Evolutionary conservation across 2,888 invertebrate genomes (phyloP).

Genomic region (Helicoverpa assulta): DNA sequence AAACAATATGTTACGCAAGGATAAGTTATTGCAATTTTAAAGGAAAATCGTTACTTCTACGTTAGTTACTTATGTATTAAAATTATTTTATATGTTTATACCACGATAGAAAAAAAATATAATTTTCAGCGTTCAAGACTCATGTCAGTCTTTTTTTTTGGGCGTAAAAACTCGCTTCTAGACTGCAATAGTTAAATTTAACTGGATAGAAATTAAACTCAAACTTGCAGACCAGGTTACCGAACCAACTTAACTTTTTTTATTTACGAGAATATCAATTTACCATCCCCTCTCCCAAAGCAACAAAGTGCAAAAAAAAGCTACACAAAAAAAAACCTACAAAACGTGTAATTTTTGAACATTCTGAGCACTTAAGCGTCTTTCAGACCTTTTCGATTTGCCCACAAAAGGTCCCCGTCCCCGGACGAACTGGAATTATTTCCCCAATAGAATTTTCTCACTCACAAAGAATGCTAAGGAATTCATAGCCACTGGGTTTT

Average conservation of each 20-base stretch:
- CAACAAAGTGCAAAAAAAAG: slow-evolving; percentile 27
- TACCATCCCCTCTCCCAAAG: background rate
- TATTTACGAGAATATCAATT: background rate
- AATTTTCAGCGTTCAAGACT: no score
- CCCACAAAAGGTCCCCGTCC: slow-evolving; percentile 68
- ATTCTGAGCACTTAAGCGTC: slow-evolving; percentile 62
- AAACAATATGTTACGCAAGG: slow-evolving; percentile 20
- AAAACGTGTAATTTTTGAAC: slow-evolving; percentile 61
- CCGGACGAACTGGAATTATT: slow-evolving; percentile 78
- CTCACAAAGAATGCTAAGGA: slow-evolving; percentile 75
- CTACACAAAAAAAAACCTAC: slow-evolving; percentile 27
- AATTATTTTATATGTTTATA: no score
- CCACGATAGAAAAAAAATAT: no score
- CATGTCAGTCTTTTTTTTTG: no score
- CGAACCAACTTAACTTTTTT: no score
- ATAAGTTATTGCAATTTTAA: slow-evolving; percentile 14
- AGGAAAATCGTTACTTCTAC: no score
- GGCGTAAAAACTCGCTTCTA: no score
- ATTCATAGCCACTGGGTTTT: slow-evolving; percentile 81
- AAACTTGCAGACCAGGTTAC: background rate
- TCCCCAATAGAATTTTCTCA: slow-evolving; percentile 83
- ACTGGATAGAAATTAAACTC: background rate
- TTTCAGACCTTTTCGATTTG: slow-evolving; percentile 63
- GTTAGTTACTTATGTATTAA: no score
- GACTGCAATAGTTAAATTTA: no score